These are phyloP conservation scores for Ommatoiulus sabulosus DNA, from an alignment of 2,888 invertebrate genomes.

Conservation along the genomic window DNA sequence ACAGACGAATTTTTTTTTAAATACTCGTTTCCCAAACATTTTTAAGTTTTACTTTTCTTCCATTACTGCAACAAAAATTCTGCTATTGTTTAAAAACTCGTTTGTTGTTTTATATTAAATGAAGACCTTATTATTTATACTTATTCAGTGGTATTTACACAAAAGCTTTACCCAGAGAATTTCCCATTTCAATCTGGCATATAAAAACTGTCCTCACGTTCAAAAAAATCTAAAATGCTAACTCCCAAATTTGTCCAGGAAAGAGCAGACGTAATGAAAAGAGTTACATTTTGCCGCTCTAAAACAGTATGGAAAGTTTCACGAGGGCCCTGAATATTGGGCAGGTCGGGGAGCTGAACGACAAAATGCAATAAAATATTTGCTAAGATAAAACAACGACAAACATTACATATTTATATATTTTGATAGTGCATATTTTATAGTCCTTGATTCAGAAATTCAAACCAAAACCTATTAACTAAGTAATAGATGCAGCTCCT, in stretches of 20 bases:
- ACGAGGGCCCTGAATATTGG: neutral
- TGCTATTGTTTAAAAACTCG: too few relatives aligned
- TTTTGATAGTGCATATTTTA: slow-evolving; percentile 22
- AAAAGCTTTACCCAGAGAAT: too few relatives aligned
- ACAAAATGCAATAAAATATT: neutral
- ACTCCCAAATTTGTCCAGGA: neutral
- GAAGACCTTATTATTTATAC: too few relatives aligned
- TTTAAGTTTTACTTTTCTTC: too few relatives aligned
- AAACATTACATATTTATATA: slow-evolving; percentile 28
- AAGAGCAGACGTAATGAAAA: neutral
- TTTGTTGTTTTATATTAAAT: too few relatives aligned
- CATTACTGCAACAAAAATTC: too few relatives aligned
- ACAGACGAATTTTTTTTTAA: too few relatives aligned
- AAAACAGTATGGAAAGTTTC: neutral
- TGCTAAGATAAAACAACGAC: slow-evolving; percentile 24
- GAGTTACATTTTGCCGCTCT: neutral
- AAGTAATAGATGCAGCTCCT: slow-evolving; percentile 28
- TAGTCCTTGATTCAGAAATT: slow-evolving; percentile 34
- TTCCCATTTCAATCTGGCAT: neutral
- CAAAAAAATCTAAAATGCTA: neutral
- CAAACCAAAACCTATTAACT: slow-evolving; percentile 34
- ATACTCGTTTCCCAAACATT: too few relatives aligned
- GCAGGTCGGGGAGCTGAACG: neutral
- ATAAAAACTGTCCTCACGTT: neutral
- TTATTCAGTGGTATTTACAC: too few relatives aligned